phyloP scores from a whole-genome alignment of 2,888 invertebrate species.

The Pasiphila rectangulata region DNA sequence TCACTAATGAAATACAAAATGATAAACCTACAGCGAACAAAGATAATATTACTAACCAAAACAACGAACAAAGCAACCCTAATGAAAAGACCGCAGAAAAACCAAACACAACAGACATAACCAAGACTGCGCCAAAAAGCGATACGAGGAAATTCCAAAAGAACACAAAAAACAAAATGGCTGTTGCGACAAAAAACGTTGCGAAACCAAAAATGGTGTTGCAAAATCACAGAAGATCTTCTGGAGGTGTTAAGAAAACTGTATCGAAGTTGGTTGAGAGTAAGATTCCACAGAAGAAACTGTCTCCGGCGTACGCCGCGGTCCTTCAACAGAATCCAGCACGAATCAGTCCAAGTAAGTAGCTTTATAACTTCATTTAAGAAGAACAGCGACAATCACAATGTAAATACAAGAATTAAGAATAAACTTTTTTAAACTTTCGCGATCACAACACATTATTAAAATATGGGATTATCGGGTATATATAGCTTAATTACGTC shows the following conservation, averaged over 20 bases:
- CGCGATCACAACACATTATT: too few relatives aligned
- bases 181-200: neutral
- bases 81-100: neutral
- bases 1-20: neutral
- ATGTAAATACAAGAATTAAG: too few relatives aligned
- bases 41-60: neutral
- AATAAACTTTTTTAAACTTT: too few relatives aligned
- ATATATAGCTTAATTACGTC: too few relatives aligned
- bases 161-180: constrained; percentile 6
- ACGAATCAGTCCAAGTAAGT: constrained; percentile 60
- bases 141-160: neutral
- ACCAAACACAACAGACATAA: neutral
- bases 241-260: constrained; percentile 2
- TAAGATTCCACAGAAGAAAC: constrained; percentile 51
- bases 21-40: neutral
- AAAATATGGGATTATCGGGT: too few relatives aligned
- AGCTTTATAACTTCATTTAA: too few relatives aligned
- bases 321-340: constrained; percentile 40
- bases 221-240: constrained; percentile 10
- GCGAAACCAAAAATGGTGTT: constrained; percentile 7
- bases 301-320: constrained; percentile 30
- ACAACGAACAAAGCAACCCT: too few relatives aligned
- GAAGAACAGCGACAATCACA: too few relatives aligned
- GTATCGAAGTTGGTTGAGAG: constrained; percentile 19
- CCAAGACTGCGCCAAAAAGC: neutral